phyloP scores from a whole-genome alignment of 2,888 invertebrate species.

The Merodon equestris region DNA sequence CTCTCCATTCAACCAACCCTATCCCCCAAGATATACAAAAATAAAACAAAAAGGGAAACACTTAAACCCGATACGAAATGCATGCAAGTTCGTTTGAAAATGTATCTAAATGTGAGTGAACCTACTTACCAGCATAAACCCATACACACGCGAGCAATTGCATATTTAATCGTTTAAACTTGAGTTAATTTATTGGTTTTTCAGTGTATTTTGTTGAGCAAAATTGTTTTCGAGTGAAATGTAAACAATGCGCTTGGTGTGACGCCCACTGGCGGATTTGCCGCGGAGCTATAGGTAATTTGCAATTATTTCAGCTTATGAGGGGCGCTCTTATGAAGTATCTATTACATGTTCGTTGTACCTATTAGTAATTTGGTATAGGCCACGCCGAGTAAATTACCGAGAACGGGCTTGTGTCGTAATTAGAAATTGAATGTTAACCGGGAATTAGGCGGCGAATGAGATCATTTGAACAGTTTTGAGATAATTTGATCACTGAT shows the following conservation, averaged over 20 bases:
- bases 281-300: constrained; percentile 2
- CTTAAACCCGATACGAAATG: not conserved
- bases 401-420: too few relatives aligned
- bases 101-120: constrained; percentile 13
- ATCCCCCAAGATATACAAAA: constrained; percentile 39
- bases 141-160: constrained; percentile 35
- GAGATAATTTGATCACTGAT: too few relatives aligned
- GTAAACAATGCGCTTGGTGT: constrained; percentile 61
- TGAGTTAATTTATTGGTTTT: constrained; percentile 67
- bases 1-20: constrained; percentile 31
- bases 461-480: too few relatives aligned
- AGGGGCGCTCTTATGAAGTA: too few relatives aligned
- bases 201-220: constrained; percentile 54
- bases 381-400: too few relatives aligned
- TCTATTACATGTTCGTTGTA: too few relatives aligned
- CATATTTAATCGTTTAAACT: constrained; percentile 66
- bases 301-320: constrained; percentile 29
- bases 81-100: not conserved
- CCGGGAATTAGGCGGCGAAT: too few relatives aligned
- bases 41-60: not conserved
- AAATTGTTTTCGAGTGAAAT: constrained; percentile 67
- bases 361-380: too few relatives aligned
- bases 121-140: constrained; percentile 30
- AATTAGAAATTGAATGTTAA: too few relatives aligned
- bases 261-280: constrained; percentile 50